These are phyloP conservation scores for Ophthalmolycus amberensis DNA, from an alignment of 2,113 vertebrate species.

Conservation along the genomic window DNA sequence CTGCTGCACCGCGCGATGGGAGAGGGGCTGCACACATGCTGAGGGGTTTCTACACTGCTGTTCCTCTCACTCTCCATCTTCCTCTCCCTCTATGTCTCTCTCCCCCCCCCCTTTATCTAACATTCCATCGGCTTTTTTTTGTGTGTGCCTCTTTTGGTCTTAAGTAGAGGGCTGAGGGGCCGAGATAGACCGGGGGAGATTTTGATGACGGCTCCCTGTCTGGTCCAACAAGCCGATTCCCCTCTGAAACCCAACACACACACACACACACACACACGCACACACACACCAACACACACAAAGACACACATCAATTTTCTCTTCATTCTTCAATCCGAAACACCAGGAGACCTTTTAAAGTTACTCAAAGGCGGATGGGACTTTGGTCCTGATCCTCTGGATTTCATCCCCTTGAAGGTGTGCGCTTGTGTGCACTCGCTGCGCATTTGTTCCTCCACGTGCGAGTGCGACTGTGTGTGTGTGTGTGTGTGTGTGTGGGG, in stretches of 20 bases:
- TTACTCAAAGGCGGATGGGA: conserved; percentile 78
- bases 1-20: conserved; percentile 59
- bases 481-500: conserved; percentile 36
- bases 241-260: conserved; percentile 21
- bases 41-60: conserved; percentile 76
- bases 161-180: conserved; percentile 77
- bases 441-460: conserved; percentile 30
- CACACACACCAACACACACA: conserved; percentile 22
- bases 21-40: conserved; percentile 76
- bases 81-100: conserved; percentile 53
- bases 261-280: conserved; percentile 29
- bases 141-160: conserved; percentile 69
- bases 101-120: conserved; percentile 68
- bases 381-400: conserved; percentile 76
- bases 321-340: conserved; percentile 77
- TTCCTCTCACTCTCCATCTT: conserved; percentile 72
- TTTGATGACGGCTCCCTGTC: conserved; percentile 75
- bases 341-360: conserved; percentile 81
- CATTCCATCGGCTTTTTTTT: conserved; percentile 61
- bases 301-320: conserved; percentile 47
- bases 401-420: conserved; percentile 64
- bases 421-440: conserved; percentile 5
- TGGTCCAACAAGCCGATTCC: conserved; percentile 70
- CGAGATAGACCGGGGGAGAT: conserved; percentile 75
- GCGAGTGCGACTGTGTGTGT: conserved; percentile 27